Evolutionary conservation across 2,888 invertebrate genomes (phyloP).

Genomic region (Cyrtodaria siliqua): DNA sequence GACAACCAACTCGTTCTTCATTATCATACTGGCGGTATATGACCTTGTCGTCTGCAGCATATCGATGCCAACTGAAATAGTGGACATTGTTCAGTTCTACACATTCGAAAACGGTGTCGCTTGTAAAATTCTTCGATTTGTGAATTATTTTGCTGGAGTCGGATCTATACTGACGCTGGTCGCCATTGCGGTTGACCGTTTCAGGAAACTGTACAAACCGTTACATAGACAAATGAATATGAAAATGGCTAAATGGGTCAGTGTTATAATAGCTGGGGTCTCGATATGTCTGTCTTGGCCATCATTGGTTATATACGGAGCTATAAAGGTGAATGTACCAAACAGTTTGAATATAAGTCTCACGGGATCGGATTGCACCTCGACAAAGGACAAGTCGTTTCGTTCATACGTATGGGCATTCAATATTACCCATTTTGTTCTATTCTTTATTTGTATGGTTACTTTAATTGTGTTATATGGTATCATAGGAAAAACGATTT

Average conservation of each 20-base stretch:
- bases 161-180: constrained; percentile 68
- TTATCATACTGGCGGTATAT: constrained; percentile 68
- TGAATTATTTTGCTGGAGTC: constrained; percentile 64
- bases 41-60: constrained; percentile 68
- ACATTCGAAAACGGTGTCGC: constrained; percentile 65
- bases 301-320: constrained; percentile 64
- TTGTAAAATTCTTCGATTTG: constrained; percentile 67
- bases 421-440: constrained; percentile 64
- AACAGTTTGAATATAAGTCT: constrained; percentile 37
- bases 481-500: constrained; percentile 63
- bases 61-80: constrained; percentile 75
- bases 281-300: constrained; percentile 66
- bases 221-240: constrained; percentile 65
- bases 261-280: constrained; percentile 22
- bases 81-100: constrained; percentile 67
- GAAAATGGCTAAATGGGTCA: constrained; percentile 53
- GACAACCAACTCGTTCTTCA: constrained; percentile 69
- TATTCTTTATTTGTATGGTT: constrained; percentile 62
- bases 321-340: constrained; percentile 57
- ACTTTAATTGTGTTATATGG: constrained; percentile 64
- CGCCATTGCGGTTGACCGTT: constrained; percentile 73
- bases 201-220: constrained; percentile 71
- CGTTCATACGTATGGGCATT: constrained; percentile 67
- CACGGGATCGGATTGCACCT: constrained; percentile 71
- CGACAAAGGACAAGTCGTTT: constrained; percentile 48